phyloP scores from a whole-genome alignment of 2,113 vertebrate species.

The Acinonyx jubatus region DNA sequence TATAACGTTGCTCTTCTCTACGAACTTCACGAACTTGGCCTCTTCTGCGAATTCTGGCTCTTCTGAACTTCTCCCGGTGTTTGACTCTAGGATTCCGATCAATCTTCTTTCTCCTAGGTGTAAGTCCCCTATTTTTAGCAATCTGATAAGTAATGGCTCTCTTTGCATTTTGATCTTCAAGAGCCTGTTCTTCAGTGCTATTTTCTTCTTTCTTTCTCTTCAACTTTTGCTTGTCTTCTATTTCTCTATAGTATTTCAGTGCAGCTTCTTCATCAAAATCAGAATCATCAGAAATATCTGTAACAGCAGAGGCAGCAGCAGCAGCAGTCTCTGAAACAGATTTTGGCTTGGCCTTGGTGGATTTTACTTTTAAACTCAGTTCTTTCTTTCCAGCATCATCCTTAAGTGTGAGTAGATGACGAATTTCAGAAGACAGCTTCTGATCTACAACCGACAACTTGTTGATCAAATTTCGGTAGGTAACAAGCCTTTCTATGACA shows the following conservation, averaged over 20 bases:
- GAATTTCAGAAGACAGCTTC: constrained; percentile 88
- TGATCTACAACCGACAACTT: constrained; percentile 88
- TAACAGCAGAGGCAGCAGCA: background rate
- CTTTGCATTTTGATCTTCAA: constrained; percentile 78
- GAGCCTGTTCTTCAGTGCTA: background rate
- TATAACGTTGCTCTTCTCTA: constrained; percentile 89
- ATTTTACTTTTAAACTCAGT: constrained; percentile 72
- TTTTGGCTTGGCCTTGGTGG: constrained; percentile 57
- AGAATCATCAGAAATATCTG: background rate
- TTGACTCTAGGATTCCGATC: constrained; percentile 98
- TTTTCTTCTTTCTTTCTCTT: constrained; percentile 83
- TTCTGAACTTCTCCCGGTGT: constrained; percentile 95
- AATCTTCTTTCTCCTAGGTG: constrained; percentile 95
- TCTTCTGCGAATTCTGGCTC: constrained; percentile 94
- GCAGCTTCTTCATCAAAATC: constrained; percentile 89
- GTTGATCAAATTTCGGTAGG: constrained; percentile 93
- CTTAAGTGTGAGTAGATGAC: constrained; percentile 82
- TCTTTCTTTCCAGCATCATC: constrained; percentile 19
- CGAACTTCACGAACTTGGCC: constrained; percentile 95
- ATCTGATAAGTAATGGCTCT: constrained; percentile 87
- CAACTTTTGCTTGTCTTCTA: constrained; percentile 78
- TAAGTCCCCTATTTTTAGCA: constrained; percentile 92
- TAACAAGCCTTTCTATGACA: constrained; percentile 93
- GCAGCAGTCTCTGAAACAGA: background rate
- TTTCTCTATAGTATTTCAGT: constrained; percentile 86